Conservation (phyloP, 2,888 invertebrate species). For the Graphium colonna region DNA sequence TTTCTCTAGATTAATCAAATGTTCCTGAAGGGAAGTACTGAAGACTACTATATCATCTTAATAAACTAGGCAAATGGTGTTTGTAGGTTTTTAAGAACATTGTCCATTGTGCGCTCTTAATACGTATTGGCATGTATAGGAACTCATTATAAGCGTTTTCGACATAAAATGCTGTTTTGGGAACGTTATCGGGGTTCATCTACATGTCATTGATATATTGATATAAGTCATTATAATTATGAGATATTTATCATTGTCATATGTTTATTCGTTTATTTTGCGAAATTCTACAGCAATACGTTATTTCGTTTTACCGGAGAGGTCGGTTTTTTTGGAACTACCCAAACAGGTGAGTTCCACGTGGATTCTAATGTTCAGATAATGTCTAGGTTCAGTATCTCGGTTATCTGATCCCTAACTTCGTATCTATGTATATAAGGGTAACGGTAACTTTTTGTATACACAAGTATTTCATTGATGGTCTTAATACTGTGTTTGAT, state of each 20-base stretch:
- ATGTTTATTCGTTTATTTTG: slow-evolving; percentile 33
- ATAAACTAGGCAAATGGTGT: slow-evolving; percentile 32
- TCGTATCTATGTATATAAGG: slow-evolving; percentile 24
- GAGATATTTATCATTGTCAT: slow-evolving; percentile 32
- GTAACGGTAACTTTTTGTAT: slow-evolving; percentile 26
- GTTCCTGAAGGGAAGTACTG: slow-evolving; percentile 33
- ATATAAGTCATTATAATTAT: slow-evolving; percentile 33
- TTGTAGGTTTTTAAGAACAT: slow-evolving; percentile 33
- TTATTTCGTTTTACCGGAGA: slow-evolving; percentile 30
- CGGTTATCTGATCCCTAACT: slow-evolving; percentile 18
- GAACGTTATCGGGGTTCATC: slow-evolving; percentile 27
- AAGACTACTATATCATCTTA: slow-evolving; percentile 40
- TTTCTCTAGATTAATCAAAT: slow-evolving; percentile 29
- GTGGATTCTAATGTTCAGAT: slow-evolving; percentile 33
- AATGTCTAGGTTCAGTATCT: slow-evolving; percentile 5
- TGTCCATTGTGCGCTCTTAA: slow-evolving; percentile 37
- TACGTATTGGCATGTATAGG: slow-evolving; percentile 34
- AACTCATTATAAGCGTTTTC: slow-evolving; percentile 36
- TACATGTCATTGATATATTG: slow-evolving; percentile 24
- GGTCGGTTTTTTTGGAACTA: slow-evolving; percentile 41
- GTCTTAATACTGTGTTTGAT: background rate
- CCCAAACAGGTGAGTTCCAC: slow-evolving; percentile 41
- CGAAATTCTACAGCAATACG: slow-evolving; percentile 30
- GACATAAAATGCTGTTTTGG: slow-evolving; percentile 36
- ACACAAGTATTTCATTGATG: slow-evolving; percentile 17